A percentile compares a stretch with the other conserved stretches of the same genome.
Evolutionary conservation across 2,888 invertebrate genomes (phyloP).

Genomic region (Stenodera caucasica): DNA sequence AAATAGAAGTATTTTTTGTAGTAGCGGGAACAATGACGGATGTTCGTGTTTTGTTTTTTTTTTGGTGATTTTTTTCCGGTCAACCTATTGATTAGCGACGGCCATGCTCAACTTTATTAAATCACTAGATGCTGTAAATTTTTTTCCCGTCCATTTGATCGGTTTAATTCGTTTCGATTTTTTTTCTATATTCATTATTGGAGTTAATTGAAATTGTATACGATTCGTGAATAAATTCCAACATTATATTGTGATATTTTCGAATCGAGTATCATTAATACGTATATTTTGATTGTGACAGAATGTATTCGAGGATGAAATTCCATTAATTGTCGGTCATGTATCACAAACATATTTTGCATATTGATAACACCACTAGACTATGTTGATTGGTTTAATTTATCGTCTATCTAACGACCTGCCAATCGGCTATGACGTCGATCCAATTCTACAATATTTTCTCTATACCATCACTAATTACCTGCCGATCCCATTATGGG

Average conservation of each 20-base stretch:
- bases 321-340: constrained; percentile 28
- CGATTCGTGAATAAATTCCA: too few relatives aligned
- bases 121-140: neutral
- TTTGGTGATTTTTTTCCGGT: neutral
- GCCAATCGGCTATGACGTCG: constrained; percentile 21
- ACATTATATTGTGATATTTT: too few relatives aligned
- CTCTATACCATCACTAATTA: neutral
- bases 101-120: neutral
- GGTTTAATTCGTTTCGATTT: neutral
- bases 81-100: neutral
- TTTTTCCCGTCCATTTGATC: neutral
- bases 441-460: neutral
- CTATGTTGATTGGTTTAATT: constrained; percentile 24
- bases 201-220: constrained; percentile 10
- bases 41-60: neutral
- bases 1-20: neutral
- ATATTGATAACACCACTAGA: constrained; percentile 23
- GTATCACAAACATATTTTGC: constrained; percentile 33
- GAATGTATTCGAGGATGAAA: neutral
- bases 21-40: neutral
- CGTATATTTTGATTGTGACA: neutral
- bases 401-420: constrained; percentile 23
- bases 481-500: too few relatives aligned
- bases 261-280: too few relatives aligned
- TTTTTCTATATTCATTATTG: too few relatives aligned